Percentiles rank a stretch among this genome's conserved stretches.
phyloP scores from a whole-genome alignment of 2,888 invertebrate species.

The Acleris sparsana region DNA sequence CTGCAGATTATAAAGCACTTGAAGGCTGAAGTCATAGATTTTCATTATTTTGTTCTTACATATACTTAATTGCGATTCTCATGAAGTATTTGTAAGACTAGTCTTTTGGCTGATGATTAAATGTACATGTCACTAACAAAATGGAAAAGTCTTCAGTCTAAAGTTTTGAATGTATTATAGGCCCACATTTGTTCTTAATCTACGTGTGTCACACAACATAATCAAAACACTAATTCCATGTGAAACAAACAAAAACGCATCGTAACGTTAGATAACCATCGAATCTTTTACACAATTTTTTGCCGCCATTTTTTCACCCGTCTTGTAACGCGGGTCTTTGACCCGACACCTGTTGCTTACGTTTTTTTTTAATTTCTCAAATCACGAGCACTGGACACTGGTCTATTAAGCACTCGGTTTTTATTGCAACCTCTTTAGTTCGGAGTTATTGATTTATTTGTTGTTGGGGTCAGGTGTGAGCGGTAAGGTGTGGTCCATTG shows the following conservation, averaged over 20 bases:
- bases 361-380: constrained; percentile 45
- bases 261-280: constrained; percentile 45
- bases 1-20: no score
- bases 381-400: constrained; percentile 52
- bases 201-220: constrained; percentile 16
- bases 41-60: no score
- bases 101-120: no score
- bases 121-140: no score
- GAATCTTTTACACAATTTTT: constrained; percentile 60
- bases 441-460: constrained; percentile 66
- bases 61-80: no score
- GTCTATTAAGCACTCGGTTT: constrained; percentile 67
- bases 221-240: constrained; percentile 41
- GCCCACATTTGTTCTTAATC: no score
- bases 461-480: constrained; percentile 36
- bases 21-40: no score
- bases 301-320: constrained; percentile 65
- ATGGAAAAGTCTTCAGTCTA: no score
- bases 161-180: no score
- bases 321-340: constrained; percentile 66
- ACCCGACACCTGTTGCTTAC: constrained; percentile 65
- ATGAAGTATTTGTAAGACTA: no score
- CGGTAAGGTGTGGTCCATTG: constrained; percentile 23
- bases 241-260: constrained; percentile 49
- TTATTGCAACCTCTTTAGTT: constrained; percentile 59